A percentile compares a stretch with the other conserved stretches of the same genome.
Conservation (phyloP, 1,140 invertebrate species). For the Meloidogyne exigua region DNA sequence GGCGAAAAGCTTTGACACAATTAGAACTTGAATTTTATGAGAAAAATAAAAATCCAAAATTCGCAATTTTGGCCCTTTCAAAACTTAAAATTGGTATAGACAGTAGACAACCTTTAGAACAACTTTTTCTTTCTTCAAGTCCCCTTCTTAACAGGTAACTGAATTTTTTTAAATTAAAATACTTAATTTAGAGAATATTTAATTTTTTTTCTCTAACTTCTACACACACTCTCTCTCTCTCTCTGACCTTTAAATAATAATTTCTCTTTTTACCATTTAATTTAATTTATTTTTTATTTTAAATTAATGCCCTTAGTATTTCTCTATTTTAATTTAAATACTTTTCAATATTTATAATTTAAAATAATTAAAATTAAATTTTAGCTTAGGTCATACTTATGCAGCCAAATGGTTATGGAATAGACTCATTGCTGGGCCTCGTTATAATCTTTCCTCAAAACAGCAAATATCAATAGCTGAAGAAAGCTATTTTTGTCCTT, state of each 20-base stretch:
- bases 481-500: conserved; percentile 56
- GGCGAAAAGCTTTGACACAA: neutral
- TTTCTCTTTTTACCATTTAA: too few relatives aligned
- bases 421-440: conserved; percentile 56
- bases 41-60: neutral
- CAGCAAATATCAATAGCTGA: conserved; percentile 34
- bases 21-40: neutral
- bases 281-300: too few relatives aligned
- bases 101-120: neutral
- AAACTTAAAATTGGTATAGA: neutral
- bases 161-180: too few relatives aligned
- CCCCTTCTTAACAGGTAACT: neutral
- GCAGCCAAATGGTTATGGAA: conserved; percentile 64
- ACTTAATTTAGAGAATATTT: too few relatives aligned
- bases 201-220: too few relatives aligned
- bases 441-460: conserved; percentile 53
- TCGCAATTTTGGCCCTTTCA: neutral
- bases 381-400: conserved; percentile 49
- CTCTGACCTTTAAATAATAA: too few relatives aligned
- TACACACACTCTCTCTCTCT: too few relatives aligned
- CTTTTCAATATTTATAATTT: too few relatives aligned
- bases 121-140: neutral
- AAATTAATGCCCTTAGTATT: too few relatives aligned
- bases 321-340: too few relatives aligned
- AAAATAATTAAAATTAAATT: neutral